Conservation (phyloP, 64 coral and sea anemone genomes). For the Actinia tenebrosa region DNA sequence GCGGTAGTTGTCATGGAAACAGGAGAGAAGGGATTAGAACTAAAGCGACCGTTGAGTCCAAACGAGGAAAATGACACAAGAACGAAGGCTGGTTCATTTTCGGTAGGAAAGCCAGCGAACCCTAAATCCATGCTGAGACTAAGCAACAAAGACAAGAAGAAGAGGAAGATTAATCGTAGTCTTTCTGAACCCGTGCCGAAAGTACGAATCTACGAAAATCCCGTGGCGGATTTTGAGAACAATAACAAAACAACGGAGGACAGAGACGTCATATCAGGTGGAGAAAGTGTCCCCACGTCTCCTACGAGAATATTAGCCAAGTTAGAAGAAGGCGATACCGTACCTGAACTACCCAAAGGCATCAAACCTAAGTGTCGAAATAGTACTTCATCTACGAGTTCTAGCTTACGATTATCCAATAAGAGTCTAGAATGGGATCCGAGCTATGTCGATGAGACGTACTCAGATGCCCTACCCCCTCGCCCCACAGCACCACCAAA, state of each 20-base stretch:
- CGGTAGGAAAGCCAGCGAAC: constrained; percentile 68
- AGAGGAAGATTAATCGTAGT: constrained; percentile 20
- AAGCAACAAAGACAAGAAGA: constrained; percentile 68
- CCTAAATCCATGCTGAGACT: constrained; percentile 51
- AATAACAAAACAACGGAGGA: neutral
- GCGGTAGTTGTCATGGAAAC: constrained; percentile 69
- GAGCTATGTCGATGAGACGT: constrained; percentile 47
- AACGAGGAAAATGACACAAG: neutral
- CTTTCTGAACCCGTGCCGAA: constrained; percentile 29
- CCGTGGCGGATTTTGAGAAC: constrained; percentile 23
- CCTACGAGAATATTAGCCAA: constrained; percentile 65
- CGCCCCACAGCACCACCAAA: constrained; percentile 58
- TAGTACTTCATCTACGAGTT: constrained; percentile 64
- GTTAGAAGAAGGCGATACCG: constrained; percentile 69
- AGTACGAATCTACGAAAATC: constrained; percentile 81
- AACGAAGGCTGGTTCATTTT: constrained; percentile 35
- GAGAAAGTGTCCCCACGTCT: constrained; percentile 38
- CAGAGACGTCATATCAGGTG: constrained; percentile 16
- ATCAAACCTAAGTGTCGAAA: constrained; percentile 73
- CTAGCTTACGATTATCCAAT: constrained; percentile 54
- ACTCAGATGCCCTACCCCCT: constrained; percentile 61
- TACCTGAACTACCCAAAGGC: constrained; percentile 61
- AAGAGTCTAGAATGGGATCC: constrained; percentile 88
- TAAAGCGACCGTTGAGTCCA: neutral
- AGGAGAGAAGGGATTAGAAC: constrained; percentile 21